Evolutionary conservation across 2,797 vertebrate genomes (phyloP), one percentile per base, ranked within the genome.

Genomic region (Anolis apletophallus): DNA sequence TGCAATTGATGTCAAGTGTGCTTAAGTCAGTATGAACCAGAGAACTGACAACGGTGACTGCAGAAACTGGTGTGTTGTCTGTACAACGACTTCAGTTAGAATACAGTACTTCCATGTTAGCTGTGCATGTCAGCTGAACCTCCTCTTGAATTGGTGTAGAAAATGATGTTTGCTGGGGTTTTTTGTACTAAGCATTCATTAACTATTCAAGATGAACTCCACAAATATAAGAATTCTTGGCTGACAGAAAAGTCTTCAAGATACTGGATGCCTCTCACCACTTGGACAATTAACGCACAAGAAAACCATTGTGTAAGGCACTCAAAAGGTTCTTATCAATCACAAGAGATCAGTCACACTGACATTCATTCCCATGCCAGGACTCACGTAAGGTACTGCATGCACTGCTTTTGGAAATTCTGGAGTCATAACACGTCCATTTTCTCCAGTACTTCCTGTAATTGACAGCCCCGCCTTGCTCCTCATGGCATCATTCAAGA

Each of bases 381-480:
- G 98, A 97, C 98, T 98, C 96, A 97, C 97, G 94, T 98, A 99
- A 94, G 98, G 97, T 97, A 97, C 98, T 96, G 98, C 97, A 97
- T 99, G 98, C 97, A 99, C 98, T 97, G 98, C 98, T 98, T 99
- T 99, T 94, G 98, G 98, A 97, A 99, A 99, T 97, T 98, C 98
- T 97, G 99, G 98, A 98, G 98, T 98, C 97, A 98, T 97, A 97
- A 98, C 97, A 96, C 96, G 97, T 97, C 99, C 99, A 96, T 99
- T 99, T 98, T 99, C 98, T 97, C 99, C 98, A 97, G 98, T 97
- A 97, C 98, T 99, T 97, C 98, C 98, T 96, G 98, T 99, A 97
- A 99, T 97, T 95, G 99, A 99, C 97, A 99, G 97, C 96, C 98
- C 98, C 82, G 98, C 98, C 97, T 99, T 98, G 96, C 94, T 99